Evolutionary conservation across 1,140 invertebrate species (phyloP), one percentile per base, ranked within the genome.

Genomic region (Megalopta genalis): DNA sequence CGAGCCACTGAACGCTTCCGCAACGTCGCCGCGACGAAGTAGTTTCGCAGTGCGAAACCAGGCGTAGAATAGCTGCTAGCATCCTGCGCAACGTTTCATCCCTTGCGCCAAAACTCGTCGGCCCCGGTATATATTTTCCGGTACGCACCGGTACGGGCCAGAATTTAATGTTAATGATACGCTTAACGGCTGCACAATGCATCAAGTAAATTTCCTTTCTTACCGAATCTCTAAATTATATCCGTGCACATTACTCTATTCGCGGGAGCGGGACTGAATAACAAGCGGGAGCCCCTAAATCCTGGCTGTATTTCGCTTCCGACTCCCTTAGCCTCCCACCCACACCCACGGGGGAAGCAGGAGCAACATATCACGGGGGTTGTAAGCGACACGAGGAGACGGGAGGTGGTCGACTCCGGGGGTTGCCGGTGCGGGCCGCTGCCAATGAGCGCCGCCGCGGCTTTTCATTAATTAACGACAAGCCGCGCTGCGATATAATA

Each of bases 391-490:
- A 18, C 32, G 32, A 21, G 64, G 32, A 39, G 21, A 32, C 4
- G 18, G 46, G 66, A 39, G 21, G 63, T 37, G 37, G 21, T 18
- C 23, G 14, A n/a, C 1, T 10, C 14, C 16, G 21, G 42, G 42
- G 25, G 25, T 32, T 32, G 32, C 32, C 32, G 23, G 25, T 49
- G 39, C n/a, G 42, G 16, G 14, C 12, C 37, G 64, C 27, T 80
- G 37, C 37, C 83, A 37, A 65, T 80, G 66, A 71, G 52, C 71
- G 27, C 49, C 27, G 62, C 9, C 27, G 62, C 9, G 32, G 68
- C 46, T 83, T 84, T 84, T 84, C 71, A 54, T 85, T 83, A 85
- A 80, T 85, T 80, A 83, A 80, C 71, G 67, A 63, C 57, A 52
- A 46, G 21, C 63, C 37, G 49, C 54, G 65, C 14, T 6, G 49